Evolutionary conservation across 2,888 invertebrate species (phyloP).

Genomic region (Noctuana brunneofusca): DNA sequence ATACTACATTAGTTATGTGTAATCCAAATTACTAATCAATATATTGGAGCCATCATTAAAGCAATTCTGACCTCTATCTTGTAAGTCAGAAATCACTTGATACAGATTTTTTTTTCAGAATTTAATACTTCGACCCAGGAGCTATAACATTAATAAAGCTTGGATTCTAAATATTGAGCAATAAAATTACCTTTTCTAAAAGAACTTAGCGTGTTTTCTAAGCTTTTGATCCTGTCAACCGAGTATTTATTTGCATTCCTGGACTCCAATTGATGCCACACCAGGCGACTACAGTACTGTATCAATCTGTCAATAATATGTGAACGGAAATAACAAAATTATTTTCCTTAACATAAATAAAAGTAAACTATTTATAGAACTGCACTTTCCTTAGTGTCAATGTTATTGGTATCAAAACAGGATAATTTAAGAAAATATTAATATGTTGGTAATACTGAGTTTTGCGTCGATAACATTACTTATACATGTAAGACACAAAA

Average conservation of each 20-base stretch:
- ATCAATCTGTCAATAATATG: conserved; percentile 84
- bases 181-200: conserved; percentile 89
- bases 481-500: too few species aligned
- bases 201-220: conserved; percentile 92
- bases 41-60: too few species aligned
- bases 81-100: too few species aligned
- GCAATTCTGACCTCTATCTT: too few species aligned
- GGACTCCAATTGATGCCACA: conserved; percentile 90
- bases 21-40: not conserved
- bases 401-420: not conserved
- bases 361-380: not conserved
- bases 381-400: not conserved
- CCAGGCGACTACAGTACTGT: conserved; percentile 90
- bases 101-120: too few species aligned
- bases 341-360: not conserved
- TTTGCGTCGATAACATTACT: too few species aligned
- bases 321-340: too few species aligned
- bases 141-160: too few species aligned
- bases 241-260: conserved; percentile 84
- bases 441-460: too few species aligned
- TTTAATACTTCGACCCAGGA: too few species aligned
- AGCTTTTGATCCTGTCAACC: conserved; percentile 89
- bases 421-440: not conserved
- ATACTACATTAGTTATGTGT: not conserved
- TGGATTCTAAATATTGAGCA: not conserved